These are phyloP conservation scores for Caenorhabditis sp. DNA, from an alignment of 2,888 invertebrate genomes.

Conservation along the genomic window DNA sequence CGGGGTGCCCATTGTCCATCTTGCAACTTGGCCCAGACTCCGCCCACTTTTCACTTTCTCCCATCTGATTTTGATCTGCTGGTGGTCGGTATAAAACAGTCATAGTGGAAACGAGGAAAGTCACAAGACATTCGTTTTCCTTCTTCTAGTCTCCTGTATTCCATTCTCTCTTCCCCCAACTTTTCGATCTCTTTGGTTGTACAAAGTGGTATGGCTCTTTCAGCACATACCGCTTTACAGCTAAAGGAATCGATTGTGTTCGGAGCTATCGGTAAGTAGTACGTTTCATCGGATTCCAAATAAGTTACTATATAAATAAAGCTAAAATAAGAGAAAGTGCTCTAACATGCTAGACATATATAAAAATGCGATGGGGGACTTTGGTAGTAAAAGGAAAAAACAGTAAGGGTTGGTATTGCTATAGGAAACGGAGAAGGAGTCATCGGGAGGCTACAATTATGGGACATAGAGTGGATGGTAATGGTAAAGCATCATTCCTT, in stretches of 20 bases:
- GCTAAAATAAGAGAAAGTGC: slow-evolving; percentile 9
- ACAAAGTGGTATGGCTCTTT: slow-evolving; percentile 66
- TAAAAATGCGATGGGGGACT: slow-evolving; percentile 29
- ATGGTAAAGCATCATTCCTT: slow-evolving; percentile 31
- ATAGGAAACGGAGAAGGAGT: no score
- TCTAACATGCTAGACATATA: slow-evolving; percentile 24
- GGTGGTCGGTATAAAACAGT: slow-evolving; percentile 33
- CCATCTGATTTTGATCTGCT: slow-evolving; percentile 54
- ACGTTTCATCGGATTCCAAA: neutral
- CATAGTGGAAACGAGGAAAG: slow-evolving; percentile 7
- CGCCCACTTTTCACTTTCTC: slow-evolving; percentile 32
- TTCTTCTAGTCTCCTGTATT: slow-evolving; percentile 6
- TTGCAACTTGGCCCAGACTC: slow-evolving; percentile 34
- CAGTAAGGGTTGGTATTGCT: neutral
- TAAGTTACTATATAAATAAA: slow-evolving; percentile 53
- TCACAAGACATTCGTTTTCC: slow-evolving; percentile 23
- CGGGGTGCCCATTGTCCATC: slow-evolving; percentile 64
- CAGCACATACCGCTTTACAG: slow-evolving; percentile 66
- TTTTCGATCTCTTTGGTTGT: slow-evolving; percentile 68
- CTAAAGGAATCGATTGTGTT: slow-evolving; percentile 58
- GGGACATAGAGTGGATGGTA: slow-evolving; percentile 1
- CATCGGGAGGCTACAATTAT: slow-evolving; percentile 14
- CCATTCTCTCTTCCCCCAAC: neutral
- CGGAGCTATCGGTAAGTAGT: slow-evolving; percentile 21
- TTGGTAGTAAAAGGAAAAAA: slow-evolving; percentile 4